A percentile compares a stretch with the other conserved stretches of the same genome.
phyloP scores from a whole-genome alignment of 2,888 invertebrate species.

The Apotomis capreana region DNA sequence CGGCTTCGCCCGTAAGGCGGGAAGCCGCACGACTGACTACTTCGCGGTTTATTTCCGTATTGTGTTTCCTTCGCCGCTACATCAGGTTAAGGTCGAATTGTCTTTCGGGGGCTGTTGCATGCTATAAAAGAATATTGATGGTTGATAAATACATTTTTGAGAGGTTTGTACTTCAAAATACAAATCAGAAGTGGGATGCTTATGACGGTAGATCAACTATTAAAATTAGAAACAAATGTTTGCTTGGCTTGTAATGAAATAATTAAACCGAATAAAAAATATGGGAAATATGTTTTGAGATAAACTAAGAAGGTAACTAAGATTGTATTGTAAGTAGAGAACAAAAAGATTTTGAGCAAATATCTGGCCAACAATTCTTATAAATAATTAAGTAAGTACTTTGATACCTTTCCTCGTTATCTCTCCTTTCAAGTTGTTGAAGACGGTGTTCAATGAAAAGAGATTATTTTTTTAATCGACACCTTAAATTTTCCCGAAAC shows the following conservation, averaged over 20 bases:
- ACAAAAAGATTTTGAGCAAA: background rate
- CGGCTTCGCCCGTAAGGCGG: slow-evolving; percentile 65
- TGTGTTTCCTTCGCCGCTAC: slow-evolving; percentile 62
- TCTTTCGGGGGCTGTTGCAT: slow-evolving; percentile 44
- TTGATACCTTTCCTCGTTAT: background rate
- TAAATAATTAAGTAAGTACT: slow-evolving; percentile 21
- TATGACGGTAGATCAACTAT: no score
- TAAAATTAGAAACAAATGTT: no score
- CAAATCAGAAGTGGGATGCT: no score
- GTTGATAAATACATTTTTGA: no score
- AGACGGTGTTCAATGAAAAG: slow-evolving; percentile 4
- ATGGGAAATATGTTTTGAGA: no score
- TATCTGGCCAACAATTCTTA: background rate
- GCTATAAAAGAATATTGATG: background rate
- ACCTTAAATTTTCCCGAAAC: slow-evolving; percentile 15
- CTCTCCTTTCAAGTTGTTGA: slow-evolving; percentile 3
- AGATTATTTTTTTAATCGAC: slow-evolving; percentile 14
- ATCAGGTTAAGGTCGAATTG: slow-evolving; percentile 53
- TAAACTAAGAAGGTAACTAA: no score
- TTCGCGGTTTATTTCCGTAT: slow-evolving; percentile 65
- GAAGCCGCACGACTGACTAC: slow-evolving; percentile 67
- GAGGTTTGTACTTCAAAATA: no score
- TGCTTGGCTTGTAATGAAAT: no score
- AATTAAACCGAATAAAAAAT: no score
- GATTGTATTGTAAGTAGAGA: background rate